Percentiles rank a stretch among this genome's conserved stretches.
Evolutionary conservation across 1,140 invertebrate genomes (phyloP).

Genomic region (Tetramorium parvispinum): DNA sequence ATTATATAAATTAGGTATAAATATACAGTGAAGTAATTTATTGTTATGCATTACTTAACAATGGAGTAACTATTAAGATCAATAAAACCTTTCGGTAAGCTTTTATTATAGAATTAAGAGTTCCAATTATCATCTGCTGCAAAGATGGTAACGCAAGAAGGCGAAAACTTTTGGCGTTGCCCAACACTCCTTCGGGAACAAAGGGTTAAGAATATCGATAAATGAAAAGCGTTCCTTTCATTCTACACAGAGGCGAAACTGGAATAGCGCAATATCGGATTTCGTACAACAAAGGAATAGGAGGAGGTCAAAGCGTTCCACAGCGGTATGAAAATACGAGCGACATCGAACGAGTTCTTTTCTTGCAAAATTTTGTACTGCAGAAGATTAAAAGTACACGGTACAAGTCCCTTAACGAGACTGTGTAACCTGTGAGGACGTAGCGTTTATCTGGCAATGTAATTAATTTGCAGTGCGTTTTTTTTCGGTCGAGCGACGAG

Average conservation of each 20-base stretch:
- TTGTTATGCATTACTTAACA: not conserved
- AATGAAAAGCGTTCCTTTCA: conserved; percentile 22
- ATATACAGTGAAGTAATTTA: not conserved
- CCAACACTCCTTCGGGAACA: not conserved
- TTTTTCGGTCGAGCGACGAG: conserved; percentile 19
- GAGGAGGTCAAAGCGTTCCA: conserved; percentile 31
- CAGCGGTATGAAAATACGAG: conserved; percentile 36
- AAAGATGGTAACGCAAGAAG: not conserved
- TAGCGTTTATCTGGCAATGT: not conserved
- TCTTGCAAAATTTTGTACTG: conserved; percentile 30
- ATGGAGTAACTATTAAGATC: not conserved
- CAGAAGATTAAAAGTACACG: conserved; percentile 12
- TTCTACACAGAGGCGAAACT: conserved; percentile 23
- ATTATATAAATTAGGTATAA: not conserved
- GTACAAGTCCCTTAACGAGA: conserved; percentile 2
- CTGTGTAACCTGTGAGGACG: not conserved
- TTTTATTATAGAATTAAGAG: not conserved
- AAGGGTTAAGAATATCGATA: conserved; percentile 53
- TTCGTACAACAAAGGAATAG: conserved; percentile 31
- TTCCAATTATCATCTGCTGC: conserved; percentile 6
- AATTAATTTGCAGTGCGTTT: conserved; percentile 45
- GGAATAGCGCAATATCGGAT: conserved; percentile 48
- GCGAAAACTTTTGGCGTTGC: not conserved
- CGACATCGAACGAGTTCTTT: conserved; percentile 21
- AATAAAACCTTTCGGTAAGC: not conserved